A percentile compares a stretch with the other conserved stretches of the same genome.
Evolutionary conservation across 2,797 vertebrate genomes (phyloP).

Genomic region (Perdix hodgsoniae): DNA sequence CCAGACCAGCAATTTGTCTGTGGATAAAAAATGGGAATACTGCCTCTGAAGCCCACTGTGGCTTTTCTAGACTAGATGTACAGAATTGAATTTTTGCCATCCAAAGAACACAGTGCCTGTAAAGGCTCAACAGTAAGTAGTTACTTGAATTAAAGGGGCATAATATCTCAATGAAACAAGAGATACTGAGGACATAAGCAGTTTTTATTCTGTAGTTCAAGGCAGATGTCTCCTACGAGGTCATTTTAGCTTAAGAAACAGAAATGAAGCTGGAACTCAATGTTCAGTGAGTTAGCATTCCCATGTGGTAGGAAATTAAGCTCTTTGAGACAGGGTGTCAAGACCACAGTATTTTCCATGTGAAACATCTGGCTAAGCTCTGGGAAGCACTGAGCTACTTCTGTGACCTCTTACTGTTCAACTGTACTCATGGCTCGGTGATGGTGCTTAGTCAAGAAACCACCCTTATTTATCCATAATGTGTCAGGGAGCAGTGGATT

Average conservation of each 20-base stretch:
- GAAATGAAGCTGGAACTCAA: not conserved
- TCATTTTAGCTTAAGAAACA: not conserved
- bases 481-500: slow-evolving; percentile 9
- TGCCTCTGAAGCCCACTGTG: not conserved
- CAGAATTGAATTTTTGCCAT: not conserved
- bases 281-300: not conserved
- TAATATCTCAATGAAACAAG: not conserved
- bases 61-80: not conserved
- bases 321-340: not conserved
- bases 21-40: not conserved
- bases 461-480: slow-evolving; percentile 11
- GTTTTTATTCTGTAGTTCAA: slow-evolving; percentile 7
- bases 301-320: not conserved
- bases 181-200: not conserved
- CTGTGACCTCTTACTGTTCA: not conserved
- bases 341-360: not conserved
- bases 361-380: not conserved
- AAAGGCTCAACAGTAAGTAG: not conserved
- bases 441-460: not conserved
- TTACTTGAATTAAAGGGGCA: not conserved
- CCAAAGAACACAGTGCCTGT: not conserved
- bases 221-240: not conserved
- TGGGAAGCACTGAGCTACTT: not conserved
- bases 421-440: not conserved
- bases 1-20: not conserved